Conservation (phyloP, 2,888 invertebrate genomes). For the Philereme transversata region DNA sequence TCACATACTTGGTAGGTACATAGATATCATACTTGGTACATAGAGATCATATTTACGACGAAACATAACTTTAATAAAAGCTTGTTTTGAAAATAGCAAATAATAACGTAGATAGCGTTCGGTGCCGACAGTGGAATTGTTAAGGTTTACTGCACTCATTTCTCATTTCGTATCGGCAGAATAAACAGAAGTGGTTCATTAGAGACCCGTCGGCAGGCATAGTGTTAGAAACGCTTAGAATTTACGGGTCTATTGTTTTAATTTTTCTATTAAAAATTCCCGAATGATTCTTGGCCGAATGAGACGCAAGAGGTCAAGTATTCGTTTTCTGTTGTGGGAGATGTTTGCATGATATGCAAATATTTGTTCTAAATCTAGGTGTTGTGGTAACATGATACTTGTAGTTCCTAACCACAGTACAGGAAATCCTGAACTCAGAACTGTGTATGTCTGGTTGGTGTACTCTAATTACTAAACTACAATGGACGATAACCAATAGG, state of each 20-base stretch:
- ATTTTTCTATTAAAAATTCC: constrained; percentile 6
- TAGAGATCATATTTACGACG: neutral
- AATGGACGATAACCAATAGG: too few species aligned
- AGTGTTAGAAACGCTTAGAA: constrained; percentile 54
- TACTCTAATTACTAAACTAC: too few species aligned
- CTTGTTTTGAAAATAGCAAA: constrained; percentile 8
- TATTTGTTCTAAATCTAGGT: too few species aligned
- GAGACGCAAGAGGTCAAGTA: too few species aligned
- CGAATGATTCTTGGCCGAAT: too few species aligned
- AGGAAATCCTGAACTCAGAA: too few species aligned
- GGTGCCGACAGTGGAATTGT: constrained; percentile 51
- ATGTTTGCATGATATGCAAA: too few species aligned
- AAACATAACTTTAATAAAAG: neutral
- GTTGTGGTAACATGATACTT: too few species aligned
- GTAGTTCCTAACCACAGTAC: too few species aligned
- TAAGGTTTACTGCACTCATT: constrained; percentile 73
- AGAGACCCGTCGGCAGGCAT: constrained; percentile 64
- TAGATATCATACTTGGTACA: neutral
- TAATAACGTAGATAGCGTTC: constrained; percentile 14
- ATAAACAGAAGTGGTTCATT: constrained; percentile 77
- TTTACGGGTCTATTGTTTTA: neutral
- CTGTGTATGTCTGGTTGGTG: too few species aligned
- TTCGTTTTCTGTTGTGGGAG: too few species aligned
- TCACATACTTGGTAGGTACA: too few species aligned
- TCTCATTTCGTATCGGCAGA: constrained; percentile 76